These are phyloP conservation scores for Datnioides undecimradiatus DNA, from an alignment of 2,113 vertebrate species.

Conservation along the genomic window DNA sequence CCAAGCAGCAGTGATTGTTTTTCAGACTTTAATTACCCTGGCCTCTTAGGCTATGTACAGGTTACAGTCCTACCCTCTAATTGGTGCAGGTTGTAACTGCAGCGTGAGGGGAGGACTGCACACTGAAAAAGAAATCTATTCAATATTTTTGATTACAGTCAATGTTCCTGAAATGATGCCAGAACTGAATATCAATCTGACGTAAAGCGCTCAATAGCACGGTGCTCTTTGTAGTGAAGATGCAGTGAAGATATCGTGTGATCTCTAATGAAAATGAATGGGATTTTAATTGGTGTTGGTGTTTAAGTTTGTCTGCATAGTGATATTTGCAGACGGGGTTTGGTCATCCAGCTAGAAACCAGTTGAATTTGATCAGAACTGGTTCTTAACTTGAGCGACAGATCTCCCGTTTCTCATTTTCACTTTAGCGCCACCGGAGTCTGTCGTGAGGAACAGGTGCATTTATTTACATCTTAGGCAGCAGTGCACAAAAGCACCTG, in stretches of 20 bases:
- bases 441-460: neutral
- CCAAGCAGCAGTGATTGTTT: neutral
- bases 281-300: neutral
- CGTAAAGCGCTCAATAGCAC: too few relatives aligned
- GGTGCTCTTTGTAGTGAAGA: too few relatives aligned
- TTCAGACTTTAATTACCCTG: neutral
- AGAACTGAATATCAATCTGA: neutral
- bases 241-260: too few relatives aligned
- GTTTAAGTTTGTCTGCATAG: neutral
- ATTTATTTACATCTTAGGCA: neutral
- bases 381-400: neutral
- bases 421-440: neutral
- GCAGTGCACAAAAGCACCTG: neutral
- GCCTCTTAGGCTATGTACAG: neutral
- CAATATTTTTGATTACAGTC: neutral
- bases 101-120: neutral
- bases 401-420: neutral
- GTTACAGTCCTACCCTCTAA: neutral
- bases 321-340: neutral
- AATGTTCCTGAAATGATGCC: neutral
- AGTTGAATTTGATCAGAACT: neutral
- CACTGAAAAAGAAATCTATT: neutral
- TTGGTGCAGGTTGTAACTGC: neutral
- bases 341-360: neutral
- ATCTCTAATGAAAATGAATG: neutral